These are phyloP conservation scores for Caenorhabditis doughertyi DNA, from an alignment of 2,888 invertebrate species.

Conservation along the genomic window DNA sequence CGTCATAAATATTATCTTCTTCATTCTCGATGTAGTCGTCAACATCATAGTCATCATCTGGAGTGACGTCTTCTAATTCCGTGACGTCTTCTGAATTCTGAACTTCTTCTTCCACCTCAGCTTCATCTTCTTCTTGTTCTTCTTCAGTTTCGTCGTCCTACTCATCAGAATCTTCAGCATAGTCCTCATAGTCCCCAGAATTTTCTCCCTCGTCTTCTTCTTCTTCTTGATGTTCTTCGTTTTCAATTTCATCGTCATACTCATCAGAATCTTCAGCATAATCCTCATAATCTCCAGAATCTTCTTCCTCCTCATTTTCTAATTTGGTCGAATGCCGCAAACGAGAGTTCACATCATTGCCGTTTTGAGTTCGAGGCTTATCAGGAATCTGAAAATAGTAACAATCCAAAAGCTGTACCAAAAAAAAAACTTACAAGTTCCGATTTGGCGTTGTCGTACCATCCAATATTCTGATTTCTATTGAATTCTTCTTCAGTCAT, in stretches of 20 bases:
- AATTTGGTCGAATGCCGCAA: neutral
- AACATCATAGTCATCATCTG: neutral
- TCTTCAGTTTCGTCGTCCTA: neutral
- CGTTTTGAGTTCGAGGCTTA: neutral
- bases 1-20: neutral
- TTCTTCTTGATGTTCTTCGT: neutral
- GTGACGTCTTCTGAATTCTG: neutral
- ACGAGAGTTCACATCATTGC: neutral
- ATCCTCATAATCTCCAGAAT: neutral
- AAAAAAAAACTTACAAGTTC: slow-evolving; percentile 4
- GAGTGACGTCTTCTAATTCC: neutral
- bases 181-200: neutral
- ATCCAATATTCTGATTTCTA: neutral
- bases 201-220: neutral
- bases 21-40: neutral
- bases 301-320: neutral
- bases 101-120: neutral
- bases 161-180: neutral
- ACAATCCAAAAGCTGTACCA: neutral
- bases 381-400: neutral
- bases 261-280: neutral
- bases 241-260: neutral
- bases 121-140: neutral
- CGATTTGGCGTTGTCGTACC: neutral
- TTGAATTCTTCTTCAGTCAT: no score